Evolutionary conservation across 2,113 vertebrate genomes (phyloP), one percentile per base, ranked within the genome.

Genomic region (Ifrita kowaldi): DNA sequence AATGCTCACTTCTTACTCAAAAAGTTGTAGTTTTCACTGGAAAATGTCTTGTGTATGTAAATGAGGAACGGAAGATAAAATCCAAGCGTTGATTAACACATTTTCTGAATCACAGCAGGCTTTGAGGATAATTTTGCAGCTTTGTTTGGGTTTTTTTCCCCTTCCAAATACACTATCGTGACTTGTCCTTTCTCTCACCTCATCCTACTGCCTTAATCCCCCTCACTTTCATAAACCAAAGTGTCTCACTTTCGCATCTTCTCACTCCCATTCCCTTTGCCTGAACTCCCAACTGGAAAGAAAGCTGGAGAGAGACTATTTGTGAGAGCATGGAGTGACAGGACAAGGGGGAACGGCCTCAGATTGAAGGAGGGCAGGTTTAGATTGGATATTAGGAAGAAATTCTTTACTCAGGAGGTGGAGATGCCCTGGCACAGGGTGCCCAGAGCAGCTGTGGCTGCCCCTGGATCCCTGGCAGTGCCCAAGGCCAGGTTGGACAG

Each of bases 211-310:
- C n/a, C 55, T 64, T 42, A 16, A 10, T 18, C 30, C 47, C 49
- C 37, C 44, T 46, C 49, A 28, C 13, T 44, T 37, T 14, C 22
- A 50, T 11, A 30, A 37, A 47, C 5, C 30, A 8, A 33, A 59
- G 37, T 6, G 20, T 24, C 70, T 46, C 28, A 74, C 8, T 46
- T 68, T 7, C 0, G 0, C 24, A 37, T 11, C 19, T 19, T 67
- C 56, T 70, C 16, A 17, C 28, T 70, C 32, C 27, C 71, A 69
- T 21, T 5, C 15, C 16, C 24, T 65, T 18, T 62, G 30, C 30
- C 46, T 64, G 35, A 74, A 60, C 17, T 57, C 30, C 55, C 46
- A 64, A 2, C 16, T 63, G 33, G 57, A 53, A 84, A 32, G 47
- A 32, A 52, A 23, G 56, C 35, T 16, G 28, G n/a, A 39, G 30